These are phyloP conservation scores for Apamea anceps DNA, from an alignment of 2,888 invertebrate species.

Conservation along the genomic window DNA sequence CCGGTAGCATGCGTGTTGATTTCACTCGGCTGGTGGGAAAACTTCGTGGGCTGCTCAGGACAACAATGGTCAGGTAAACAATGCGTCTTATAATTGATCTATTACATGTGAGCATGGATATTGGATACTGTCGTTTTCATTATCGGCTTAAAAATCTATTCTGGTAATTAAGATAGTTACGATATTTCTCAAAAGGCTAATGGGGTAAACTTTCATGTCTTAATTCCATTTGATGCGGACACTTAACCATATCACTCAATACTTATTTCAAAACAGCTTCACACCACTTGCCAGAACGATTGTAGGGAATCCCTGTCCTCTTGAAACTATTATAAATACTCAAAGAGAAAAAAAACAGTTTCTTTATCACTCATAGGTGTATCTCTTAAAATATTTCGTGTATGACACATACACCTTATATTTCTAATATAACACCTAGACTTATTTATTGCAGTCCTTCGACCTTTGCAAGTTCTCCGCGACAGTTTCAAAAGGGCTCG, in stretches of 20 bases:
- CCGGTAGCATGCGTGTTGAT: conserved; percentile 92
- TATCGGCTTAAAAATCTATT: not conserved
- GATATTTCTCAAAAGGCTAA: not conserved
- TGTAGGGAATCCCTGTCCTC: conserved; percentile 6
- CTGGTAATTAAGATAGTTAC: not conserved
- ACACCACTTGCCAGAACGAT: conserved; percentile 4
- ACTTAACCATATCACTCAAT: conserved; percentile 21
- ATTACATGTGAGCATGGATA: not conserved
- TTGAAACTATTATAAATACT: conserved; percentile 9
- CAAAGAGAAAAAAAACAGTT: not conserved
- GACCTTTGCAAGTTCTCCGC: conserved; percentile 82
- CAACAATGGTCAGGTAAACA: conserved; percentile 77
- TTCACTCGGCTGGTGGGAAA: conserved; percentile 96
- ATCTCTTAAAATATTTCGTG: too few relatives aligned
- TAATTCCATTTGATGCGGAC: conserved; percentile 12
- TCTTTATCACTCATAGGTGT: too few relatives aligned
- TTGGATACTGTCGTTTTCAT: conserved; percentile 3
- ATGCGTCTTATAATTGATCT: conserved; percentile 7
- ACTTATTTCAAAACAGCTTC: not conserved
- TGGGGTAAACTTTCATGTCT: not conserved
- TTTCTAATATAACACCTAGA: conserved; percentile 14
- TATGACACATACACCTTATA: not conserved
- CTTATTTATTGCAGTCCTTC: conserved; percentile 52
- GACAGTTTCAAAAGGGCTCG: conserved; percentile 91
- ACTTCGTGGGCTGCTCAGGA: conserved; percentile 90